These are phyloP conservation scores for Semnornis frantzii DNA, from an alignment of 2,113 vertebrate genomes.

Conservation along the genomic window DNA sequence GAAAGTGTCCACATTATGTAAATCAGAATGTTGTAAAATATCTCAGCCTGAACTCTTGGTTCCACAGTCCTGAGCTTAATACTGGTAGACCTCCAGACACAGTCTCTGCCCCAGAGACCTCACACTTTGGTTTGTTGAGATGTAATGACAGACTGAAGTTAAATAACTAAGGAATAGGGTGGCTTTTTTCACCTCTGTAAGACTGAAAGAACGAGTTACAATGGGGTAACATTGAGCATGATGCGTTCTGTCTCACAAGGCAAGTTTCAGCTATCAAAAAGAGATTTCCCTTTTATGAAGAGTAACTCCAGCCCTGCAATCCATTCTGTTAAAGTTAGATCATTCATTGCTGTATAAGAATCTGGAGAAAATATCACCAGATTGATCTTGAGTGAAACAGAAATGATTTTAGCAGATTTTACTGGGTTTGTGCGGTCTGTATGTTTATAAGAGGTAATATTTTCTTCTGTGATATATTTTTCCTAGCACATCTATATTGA, in stretches of 20 bases:
- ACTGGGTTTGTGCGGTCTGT: not conserved
- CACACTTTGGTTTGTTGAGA: not conserved
- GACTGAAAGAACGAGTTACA: slow-evolving; percentile 9
- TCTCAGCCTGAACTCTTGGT: not conserved
- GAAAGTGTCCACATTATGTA: not conserved
- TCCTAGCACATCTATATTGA: slow-evolving; percentile 18
- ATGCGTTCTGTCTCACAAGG: slow-evolving; percentile 15
- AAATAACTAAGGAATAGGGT: not conserved
- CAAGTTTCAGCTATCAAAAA: slow-evolving; percentile 23
- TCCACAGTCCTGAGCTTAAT: not conserved
- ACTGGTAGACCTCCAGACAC: not conserved
- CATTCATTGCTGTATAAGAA: slow-evolving; percentile 14
- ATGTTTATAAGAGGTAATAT: slow-evolving; percentile 9
- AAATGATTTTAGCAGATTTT: slow-evolving; percentile 38
- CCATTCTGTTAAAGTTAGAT: not conserved
- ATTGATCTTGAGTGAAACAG: not conserved
- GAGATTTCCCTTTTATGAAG: not conserved
- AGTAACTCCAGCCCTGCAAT: not conserved
- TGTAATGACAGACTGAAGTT: not conserved
- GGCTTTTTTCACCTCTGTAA: not conserved
- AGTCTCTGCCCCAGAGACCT: not conserved
- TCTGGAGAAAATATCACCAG: slow-evolving; percentile 16
- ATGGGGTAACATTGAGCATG: not conserved
- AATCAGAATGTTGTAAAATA: not conserved
- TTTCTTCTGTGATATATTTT: slow-evolving; percentile 6